Percentiles rank a stretch among this genome's conserved stretches.
Conservation (phyloP, 2,888 invertebrate genomes). For the Drosophila tanythrix region DNA sequence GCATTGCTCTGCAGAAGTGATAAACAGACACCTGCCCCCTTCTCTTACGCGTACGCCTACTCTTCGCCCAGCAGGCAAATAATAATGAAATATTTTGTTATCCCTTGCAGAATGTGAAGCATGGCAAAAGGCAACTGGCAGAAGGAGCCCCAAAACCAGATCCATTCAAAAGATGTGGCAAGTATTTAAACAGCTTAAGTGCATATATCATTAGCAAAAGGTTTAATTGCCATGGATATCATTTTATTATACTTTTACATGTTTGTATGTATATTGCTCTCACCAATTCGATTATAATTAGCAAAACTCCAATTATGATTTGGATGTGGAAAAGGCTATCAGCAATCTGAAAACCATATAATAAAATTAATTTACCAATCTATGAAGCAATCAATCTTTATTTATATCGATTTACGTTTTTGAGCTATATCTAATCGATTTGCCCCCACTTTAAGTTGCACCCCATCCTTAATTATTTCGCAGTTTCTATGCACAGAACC, state of each 20-base stretch:
- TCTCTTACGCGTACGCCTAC: not conserved
- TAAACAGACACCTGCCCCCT: not conserved
- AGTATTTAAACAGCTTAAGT: constrained; percentile 1
- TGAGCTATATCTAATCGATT: not conserved
- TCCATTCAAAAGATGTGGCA: not conserved
- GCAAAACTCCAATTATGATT: not conserved
- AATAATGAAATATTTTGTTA: constrained; percentile 22
- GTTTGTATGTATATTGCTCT: not conserved
- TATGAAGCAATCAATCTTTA: not conserved
- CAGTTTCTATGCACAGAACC: too few relatives aligned
- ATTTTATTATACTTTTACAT: not conserved
- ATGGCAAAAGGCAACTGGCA: not conserved
- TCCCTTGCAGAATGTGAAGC: constrained; percentile 9
- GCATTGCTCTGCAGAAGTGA: constrained; percentile 6
- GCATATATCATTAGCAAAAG: not conserved
- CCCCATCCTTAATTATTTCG: not conserved
- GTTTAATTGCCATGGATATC: constrained; percentile 2
- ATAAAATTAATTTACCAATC: not conserved
- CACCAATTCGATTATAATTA: not conserved
- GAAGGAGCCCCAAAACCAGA: not conserved
- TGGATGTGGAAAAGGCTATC: not conserved
- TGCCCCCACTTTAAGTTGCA: not conserved
- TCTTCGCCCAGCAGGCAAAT: not conserved
- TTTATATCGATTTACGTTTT: not conserved
- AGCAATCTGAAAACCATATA: too few relatives aligned